Percentiles rank a stretch among this genome's conserved stretches.
Evolutionary conservation across 2,797 vertebrate genomes (phyloP).

Genomic region (Trachops cirrhosus): DNA sequence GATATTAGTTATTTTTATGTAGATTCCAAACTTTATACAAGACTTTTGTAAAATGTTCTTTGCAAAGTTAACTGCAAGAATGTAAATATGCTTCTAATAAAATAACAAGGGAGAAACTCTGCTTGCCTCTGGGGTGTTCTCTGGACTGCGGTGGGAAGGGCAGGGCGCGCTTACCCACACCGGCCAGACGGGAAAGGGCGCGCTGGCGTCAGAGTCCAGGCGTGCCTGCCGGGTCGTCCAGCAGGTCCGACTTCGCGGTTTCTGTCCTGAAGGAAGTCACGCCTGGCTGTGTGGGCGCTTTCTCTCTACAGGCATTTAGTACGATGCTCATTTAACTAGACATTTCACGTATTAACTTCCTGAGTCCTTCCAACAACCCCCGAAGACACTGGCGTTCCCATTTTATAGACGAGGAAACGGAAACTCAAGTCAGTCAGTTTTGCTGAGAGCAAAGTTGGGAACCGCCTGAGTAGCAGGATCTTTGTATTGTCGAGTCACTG

Average conservation of each 20-base stretch:
- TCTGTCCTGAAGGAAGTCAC: neutral
- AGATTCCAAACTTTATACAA: conserved; percentile 61
- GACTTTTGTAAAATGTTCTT: conserved; percentile 71
- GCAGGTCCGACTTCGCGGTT: neutral
- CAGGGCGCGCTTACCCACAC: neutral
- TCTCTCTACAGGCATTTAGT: neutral
- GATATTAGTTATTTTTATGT: conserved; percentile 50
- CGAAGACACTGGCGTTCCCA: neutral
- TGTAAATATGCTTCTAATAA: conserved; percentile 84
- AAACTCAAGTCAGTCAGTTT: neutral
- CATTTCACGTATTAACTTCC: neutral
- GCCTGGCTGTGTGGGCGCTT: accelerated
- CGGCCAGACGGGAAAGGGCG: neutral
- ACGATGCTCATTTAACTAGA: neutral
- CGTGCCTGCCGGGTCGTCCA: neutral
- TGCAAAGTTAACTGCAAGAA: conserved; percentile 44
- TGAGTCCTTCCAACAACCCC: neutral
- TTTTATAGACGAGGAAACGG: neutral
- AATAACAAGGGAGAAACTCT: conserved; percentile 69
- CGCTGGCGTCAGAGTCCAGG: neutral
- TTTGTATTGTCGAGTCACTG: neutral
- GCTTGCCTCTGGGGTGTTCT: neutral
- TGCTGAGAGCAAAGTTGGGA: neutral
- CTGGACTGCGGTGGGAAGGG: neutral
- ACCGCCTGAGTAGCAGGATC: neutral